Percentiles rank a stretch among this genome's conserved stretches.
Conservation (phyloP, 2,888 invertebrate species). For the Thecocarcelia acutangulata region DNA sequence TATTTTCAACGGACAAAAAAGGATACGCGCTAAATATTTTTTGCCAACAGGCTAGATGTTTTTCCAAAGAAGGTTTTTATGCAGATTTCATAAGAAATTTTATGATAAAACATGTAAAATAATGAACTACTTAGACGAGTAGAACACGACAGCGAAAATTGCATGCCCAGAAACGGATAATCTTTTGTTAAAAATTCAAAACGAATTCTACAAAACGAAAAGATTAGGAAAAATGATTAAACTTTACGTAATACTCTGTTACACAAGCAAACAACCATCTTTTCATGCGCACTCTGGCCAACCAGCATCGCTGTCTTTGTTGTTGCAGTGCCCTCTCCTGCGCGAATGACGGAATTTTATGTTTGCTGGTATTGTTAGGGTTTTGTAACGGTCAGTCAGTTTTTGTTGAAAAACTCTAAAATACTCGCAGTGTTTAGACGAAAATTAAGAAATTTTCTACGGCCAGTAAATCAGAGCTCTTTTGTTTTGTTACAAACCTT, state of each 20-base stretch:
- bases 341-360: neutral
- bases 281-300: neutral
- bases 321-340: conserved; percentile 11
- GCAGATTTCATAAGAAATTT: conserved; percentile 53
- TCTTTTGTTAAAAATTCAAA: conserved; percentile 48
- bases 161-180: conserved; percentile 9
- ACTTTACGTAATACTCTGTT: conserved; percentile 62
- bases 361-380: conserved; percentile 34
- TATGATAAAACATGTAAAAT: conserved; percentile 11
- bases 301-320: neutral
- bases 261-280: conserved; percentile 6
- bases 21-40: conserved; percentile 27
- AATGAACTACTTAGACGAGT: conserved; percentile 53
- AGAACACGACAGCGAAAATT: conserved; percentile 38
- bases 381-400: conserved; percentile 63
- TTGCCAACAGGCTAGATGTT: neutral
- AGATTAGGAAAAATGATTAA: conserved; percentile 65
- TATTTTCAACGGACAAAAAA: neutral
- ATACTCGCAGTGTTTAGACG: conserved; percentile 26
- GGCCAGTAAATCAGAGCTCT: conserved; percentile 46
- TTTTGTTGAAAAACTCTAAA: conserved; percentile 31
- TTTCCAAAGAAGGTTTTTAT: conserved; percentile 34
- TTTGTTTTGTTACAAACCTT: conserved; percentile 24
- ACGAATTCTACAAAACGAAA: conserved; percentile 31
- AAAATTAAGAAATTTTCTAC: conserved; percentile 46